Evolutionary conservation across 2,888 invertebrate genomes (phyloP).

Genomic region (Sipha maydis): DNA sequence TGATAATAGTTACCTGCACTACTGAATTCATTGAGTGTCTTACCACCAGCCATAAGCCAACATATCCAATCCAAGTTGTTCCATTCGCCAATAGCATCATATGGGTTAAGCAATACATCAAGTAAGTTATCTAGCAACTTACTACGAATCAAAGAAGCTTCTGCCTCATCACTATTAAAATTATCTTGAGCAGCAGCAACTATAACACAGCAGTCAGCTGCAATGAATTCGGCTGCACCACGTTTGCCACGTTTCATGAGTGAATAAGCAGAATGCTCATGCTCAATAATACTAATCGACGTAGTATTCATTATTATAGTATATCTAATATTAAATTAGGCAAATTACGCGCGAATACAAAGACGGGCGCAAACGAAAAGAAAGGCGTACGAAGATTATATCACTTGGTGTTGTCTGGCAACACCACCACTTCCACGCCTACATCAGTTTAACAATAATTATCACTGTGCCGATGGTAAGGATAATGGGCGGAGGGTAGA

Average conservation of each 20-base stretch:
- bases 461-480: background rate
- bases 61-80: slow-evolving; percentile 85
- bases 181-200: background rate
- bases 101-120: slow-evolving; percentile 86
- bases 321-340: background rate
- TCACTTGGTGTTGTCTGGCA: background rate
- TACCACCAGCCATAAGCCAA: slow-evolving; percentile 92
- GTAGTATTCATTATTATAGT: slow-evolving; percentile 42
- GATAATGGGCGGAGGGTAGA: background rate
- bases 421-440: slow-evolving; percentile 5
- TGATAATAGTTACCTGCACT: slow-evolving; percentile 78
- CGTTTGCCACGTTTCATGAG: slow-evolving; percentile 80
- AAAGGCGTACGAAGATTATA: slow-evolving; percentile 18
- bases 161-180: background rate
- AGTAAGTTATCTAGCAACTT: slow-evolving; percentile 84
- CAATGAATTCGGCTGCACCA: slow-evolving; percentile 86
- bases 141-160: slow-evolving; percentile 66
- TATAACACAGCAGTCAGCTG: slow-evolving; percentile 79
- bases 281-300: background rate
- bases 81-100: slow-evolving; percentile 87
- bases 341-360: background rate
- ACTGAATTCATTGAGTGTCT: slow-evolving; percentile 92
- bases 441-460: slow-evolving; percentile 8
- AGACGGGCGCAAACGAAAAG: background rate
- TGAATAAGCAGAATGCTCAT: slow-evolving; percentile 63